These are phyloP conservation scores for Euschistus heros DNA, from an alignment of 1,140 invertebrate species.

Conservation along the genomic window DNA sequence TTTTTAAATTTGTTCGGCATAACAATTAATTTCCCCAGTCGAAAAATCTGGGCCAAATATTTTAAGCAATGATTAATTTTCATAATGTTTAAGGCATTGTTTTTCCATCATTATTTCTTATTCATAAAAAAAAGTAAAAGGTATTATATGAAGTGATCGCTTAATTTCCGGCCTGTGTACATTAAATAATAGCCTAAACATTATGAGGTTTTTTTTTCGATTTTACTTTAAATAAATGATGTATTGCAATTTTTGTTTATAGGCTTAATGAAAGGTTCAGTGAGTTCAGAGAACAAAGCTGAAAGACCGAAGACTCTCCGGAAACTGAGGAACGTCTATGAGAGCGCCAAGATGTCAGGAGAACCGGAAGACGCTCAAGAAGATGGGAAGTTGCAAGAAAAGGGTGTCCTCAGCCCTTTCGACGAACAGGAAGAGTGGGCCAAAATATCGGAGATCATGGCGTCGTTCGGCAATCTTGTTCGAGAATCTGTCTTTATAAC, in stretches of 20 bases:
- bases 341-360: conserved; percentile 32
- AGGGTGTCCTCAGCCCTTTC: conserved; percentile 70
- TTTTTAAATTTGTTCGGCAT: too few relatives aligned
- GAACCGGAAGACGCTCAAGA: conserved; percentile 21
- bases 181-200: too few relatives aligned
- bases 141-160: too few relatives aligned
- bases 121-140: too few relatives aligned
- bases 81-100: too few relatives aligned
- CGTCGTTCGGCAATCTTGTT: conserved; percentile 71
- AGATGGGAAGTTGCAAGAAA: conserved; percentile 36
- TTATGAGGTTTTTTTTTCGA: too few relatives aligned
- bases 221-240: too few relatives aligned
- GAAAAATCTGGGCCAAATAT: too few relatives aligned
- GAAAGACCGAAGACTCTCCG: conserved; percentile 63
- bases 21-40: too few relatives aligned
- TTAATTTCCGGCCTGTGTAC: too few relatives aligned
- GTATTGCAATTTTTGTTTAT: neutral
- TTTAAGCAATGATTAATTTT: too few relatives aligned
- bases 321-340: conserved; percentile 48
- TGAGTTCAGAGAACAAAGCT: conserved; percentile 33
- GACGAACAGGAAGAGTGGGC: conserved; percentile 91
- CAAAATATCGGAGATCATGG: conserved; percentile 89
- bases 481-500: conserved; percentile 71
- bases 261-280: conserved; percentile 31
- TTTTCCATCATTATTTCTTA: too few relatives aligned